Evolutionary conservation across 2,888 invertebrate genomes (phyloP), one percentile per base, ranked within the genome.

Genomic region (Phaedon cochleariae): DNA sequence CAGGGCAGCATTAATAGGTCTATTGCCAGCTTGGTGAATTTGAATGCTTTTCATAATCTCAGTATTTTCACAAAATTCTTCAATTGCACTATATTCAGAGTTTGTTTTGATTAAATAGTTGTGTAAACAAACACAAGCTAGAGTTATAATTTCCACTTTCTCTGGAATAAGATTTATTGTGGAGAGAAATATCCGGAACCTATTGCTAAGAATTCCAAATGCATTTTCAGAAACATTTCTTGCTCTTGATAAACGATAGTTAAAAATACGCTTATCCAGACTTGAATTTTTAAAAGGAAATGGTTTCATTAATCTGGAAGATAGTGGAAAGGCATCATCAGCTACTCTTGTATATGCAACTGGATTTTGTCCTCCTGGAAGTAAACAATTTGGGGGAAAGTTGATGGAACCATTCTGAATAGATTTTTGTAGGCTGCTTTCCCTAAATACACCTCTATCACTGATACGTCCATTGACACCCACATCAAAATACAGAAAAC

Each of bases 381-480:
- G 15, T n/a, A 29, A 15, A 53, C 9, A 9, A 53, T 53, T 29
- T n/a, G 10, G 53, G 6, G 12, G 53, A 31, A 31, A 53, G 17
- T 31, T 31, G 1, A 26, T 12, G 15, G n/a, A 21, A 15, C 5
- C 18, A 31, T 10, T 26, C 10, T 31, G 26, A 5, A 5, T 26
- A 6, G 26, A 26, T 6, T 26, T 22, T 6, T 17, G 26, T 51
- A 22, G 17, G 10, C n/a, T 15, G 17, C 51, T 51, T 37, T 59
- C 49, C 26, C 59, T 17, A 17, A 59, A 48, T 18, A 48, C 59
- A 18, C 59, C 59, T 12, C 48, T 18, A 29, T 59, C 59, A 59
- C 59, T 48, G n/a, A 59, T 49, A 9, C 51, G 31, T 1, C 37
- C 51, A 59, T 49, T 49, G 1, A 51, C 59, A 59, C 45, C 60